Evolutionary conservation across 2,888 invertebrate species (phyloP), one percentile per base, ranked within the genome.

Genomic region (Synergus gifuensis): DNA sequence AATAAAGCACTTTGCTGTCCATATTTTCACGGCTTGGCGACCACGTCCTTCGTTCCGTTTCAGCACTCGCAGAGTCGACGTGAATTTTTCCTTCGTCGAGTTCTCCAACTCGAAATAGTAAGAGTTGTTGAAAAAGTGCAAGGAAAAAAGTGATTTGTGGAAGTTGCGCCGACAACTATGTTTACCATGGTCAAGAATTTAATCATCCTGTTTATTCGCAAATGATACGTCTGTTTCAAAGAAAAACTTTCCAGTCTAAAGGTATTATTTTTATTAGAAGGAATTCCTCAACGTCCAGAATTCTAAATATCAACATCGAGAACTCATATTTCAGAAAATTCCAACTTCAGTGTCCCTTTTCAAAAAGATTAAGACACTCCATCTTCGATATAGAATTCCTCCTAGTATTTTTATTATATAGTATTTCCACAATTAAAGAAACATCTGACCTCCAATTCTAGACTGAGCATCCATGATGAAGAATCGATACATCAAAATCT

Each of bases 11-110:
- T 79, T 81, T 79, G 79, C 77, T 79, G 76, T 83, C 85, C 84
- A 86, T 87, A 87, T 88, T 89, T 89, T 88, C 89, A 89, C 87
- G 89, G 87, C 82, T 87, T 88, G 87, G 79, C 87, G 86, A 84
- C 82, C 86, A 83, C 86, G 88, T 88, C 86, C 87, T 86, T 85
- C 85, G 86, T 85, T 85, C 83, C 86, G 84, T 87, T 86, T 84
- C 87, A 79, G 79, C 79, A 81, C 80, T 79, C 77, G 76, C 54
- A 28, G 67, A 77, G 63, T 54, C 62, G 60, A 54, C 58, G 76
- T 16, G 58, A 66, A 80, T 73, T 80, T 80, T 79, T 78, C 76
- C 64, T 64, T 46, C 73, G 76, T 40, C n/a, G 12, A 63, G 44
- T 28, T 64, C 28, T 76, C 60, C 44, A 76, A 22, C 60, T 60